Conservation (phyloP, 2,113 vertebrate species). For the Ardeotis arabs region DNA sequence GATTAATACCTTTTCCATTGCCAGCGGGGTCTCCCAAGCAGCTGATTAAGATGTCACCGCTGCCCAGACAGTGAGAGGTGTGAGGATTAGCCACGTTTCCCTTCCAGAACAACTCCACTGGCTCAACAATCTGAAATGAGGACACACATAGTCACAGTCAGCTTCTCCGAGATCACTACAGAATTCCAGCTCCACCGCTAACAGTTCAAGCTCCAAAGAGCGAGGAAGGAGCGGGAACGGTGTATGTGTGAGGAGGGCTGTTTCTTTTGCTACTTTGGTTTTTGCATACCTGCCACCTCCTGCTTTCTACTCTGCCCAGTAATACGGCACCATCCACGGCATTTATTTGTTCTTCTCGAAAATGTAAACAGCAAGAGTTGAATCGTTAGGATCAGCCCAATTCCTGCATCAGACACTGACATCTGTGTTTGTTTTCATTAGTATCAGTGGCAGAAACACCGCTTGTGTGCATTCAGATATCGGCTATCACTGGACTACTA, state of each 20-base stretch:
- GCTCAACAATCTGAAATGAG: conserved; percentile 81
- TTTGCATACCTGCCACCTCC: background rate
- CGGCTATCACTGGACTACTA: background rate
- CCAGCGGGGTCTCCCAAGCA: conserved; percentile 86
- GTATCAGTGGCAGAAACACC: background rate
- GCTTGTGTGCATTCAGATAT: background rate
- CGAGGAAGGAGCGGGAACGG: background rate
- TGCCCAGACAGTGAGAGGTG: conserved; percentile 90
- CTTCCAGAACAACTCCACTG: conserved; percentile 82
- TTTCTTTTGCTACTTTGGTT: background rate
- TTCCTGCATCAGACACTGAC: too few relatives aligned
- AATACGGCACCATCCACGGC: background rate
- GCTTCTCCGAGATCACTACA: background rate
- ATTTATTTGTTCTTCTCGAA: background rate
- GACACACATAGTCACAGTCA: accelerated
- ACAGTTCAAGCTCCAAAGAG: background rate
- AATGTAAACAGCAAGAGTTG: background rate
- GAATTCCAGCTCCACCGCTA: background rate
- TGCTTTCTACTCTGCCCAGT: background rate
- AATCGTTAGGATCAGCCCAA: too few relatives aligned
- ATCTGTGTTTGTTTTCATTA: background rate
- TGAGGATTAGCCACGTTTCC: conserved; percentile 83
- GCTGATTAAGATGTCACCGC: conserved; percentile 91
- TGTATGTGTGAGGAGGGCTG: too few relatives aligned
- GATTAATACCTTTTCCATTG: conserved; percentile 84